Conservation (phyloP, 2,113 vertebrate species). For the Scytalopus superciliaris region DNA sequence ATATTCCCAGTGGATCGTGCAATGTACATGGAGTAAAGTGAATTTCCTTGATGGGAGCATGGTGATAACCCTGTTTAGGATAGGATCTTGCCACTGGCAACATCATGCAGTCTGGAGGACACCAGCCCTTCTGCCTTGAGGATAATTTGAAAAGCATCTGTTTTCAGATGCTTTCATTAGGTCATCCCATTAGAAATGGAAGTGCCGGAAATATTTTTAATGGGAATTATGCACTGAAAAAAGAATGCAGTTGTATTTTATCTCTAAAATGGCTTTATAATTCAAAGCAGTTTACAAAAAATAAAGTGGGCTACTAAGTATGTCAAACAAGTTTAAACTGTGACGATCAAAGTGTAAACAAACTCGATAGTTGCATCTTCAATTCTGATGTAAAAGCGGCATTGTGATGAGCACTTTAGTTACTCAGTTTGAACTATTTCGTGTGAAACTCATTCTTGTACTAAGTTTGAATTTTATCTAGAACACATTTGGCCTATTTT, state of each 20-base stretch:
- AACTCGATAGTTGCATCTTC: background rate
- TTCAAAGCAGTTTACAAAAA: background rate
- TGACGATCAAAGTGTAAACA: background rate
- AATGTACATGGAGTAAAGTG: background rate
- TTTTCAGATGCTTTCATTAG: background rate
- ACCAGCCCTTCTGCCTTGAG: background rate
- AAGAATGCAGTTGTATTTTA: background rate
- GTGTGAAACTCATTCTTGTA: background rate
- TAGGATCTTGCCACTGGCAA: background rate
- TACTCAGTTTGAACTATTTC: background rate
- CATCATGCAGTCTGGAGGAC: background rate
- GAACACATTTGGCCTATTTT: background rate
- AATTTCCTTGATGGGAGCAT: background rate
- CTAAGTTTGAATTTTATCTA: background rate
- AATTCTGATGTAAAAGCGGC: background rate
- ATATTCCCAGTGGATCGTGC: background rate
- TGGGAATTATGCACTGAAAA: background rate
- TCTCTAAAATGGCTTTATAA: background rate
- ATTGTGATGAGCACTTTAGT: background rate
- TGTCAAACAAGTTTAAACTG: background rate
- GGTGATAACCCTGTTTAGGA: background rate
- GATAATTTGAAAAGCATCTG: background rate
- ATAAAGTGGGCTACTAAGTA: background rate
- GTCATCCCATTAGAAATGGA: background rate
- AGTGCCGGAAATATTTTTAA: background rate